Evolutionary conservation across 2,797 vertebrate genomes (phyloP), one percentile per base, ranked within the genome.

Genomic region (Enteromius mattozi): DNA sequence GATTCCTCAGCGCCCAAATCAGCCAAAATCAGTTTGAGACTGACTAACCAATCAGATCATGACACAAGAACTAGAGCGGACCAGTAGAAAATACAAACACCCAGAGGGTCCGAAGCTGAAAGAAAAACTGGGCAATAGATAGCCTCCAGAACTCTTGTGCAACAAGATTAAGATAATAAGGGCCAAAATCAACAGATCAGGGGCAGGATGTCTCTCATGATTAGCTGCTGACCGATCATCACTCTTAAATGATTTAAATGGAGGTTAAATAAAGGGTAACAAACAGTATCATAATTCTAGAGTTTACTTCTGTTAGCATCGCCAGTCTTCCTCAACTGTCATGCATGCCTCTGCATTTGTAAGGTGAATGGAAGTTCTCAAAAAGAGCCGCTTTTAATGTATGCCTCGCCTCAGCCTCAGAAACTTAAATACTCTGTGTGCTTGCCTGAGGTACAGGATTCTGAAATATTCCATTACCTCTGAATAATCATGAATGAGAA

Each of bases 401-500:
- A 59, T 76, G 77, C 69, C 71, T 85, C 33, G 51, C 71, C 66
- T 72, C 78, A 79, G 65, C 76, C 80, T 69, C 78, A 74, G 72
- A 77, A 85, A 59, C 61, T 75, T 87, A 78, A 81, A 78, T 81
- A 84, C 79, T 87, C 72, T 47, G 37, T 87, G 86, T 65, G 74
- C 81, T 59, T 70, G 78, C 86, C 78, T 9, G 61, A 76, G 86
- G 86, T 85, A 78, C 49, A 84, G 81, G 74, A 85, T 87, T 88
- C 80, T 83, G 77, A 78, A 88, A 88, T 89, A 89, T 89, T 89
- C 87, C 87, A 88, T 91, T 91, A 88, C 83, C 71, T 78, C 86
- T 82, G 89, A 89, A 91, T 91, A 89, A 91, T 87, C 89, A 91
- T 86, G 87, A 89, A 89, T 85, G 88, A 86, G 80, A 83, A 56